Conservation (phyloP, 64 coral and sea anemone species). For the Montipora cactus region DNA sequence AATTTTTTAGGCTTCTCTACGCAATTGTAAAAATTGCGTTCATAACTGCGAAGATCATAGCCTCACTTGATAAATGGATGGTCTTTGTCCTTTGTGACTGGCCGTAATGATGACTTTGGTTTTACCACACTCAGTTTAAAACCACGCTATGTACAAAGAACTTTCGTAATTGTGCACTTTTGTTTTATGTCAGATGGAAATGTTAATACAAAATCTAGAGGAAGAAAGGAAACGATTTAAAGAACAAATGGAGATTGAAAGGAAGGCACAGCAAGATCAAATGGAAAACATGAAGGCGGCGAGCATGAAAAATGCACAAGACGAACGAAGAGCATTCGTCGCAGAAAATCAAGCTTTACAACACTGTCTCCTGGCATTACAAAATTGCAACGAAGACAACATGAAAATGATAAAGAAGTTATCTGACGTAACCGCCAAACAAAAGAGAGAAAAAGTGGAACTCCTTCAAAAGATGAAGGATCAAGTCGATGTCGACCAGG, state of each 20-base stretch:
- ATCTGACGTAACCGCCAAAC: constrained; percentile 1
- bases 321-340: not conserved
- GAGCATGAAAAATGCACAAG: constrained; percentile 4
- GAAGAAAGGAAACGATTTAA: constrained; percentile 17
- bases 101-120: not conserved
- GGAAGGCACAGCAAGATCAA: not conserved
- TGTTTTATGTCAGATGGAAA: constrained; percentile 10
- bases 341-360: constrained; percentile 21
- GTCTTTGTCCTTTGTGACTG: not conserved
- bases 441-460: not conserved
- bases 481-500: not conserved
- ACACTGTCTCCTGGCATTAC: not conserved
- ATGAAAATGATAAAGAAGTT: constrained; percentile 13
- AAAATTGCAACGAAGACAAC: constrained; percentile 8
- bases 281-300: constrained; percentile 11
- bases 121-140: not conserved
- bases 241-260: constrained; percentile 8
- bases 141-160: not conserved
- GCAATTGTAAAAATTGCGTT: too few species aligned
- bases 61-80: not conserved
- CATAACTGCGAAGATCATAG: too few species aligned
- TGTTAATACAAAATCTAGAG: constrained; percentile 2
- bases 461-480: constrained; percentile 11
- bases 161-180: not conserved
- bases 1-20: too few species aligned